Evolutionary conservation across 37 sponge, comb jelly and placozoan genomes (phyloP).

Genomic region (Sycon ciliatum): DNA sequence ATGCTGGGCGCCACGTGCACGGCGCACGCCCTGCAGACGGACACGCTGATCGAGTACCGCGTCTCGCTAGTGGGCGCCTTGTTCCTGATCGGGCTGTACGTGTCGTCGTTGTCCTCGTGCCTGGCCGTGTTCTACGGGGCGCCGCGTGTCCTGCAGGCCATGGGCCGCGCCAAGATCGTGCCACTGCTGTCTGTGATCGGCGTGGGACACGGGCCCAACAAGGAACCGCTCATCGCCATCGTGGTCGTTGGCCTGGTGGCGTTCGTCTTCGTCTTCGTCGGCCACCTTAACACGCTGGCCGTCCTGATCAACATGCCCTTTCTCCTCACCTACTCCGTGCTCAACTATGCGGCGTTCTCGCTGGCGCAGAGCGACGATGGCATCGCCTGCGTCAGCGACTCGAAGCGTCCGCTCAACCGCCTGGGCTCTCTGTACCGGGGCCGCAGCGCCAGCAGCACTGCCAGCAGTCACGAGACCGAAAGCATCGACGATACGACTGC

Average conservation of each 20-base stretch:
- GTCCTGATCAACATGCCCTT: constrained; percentile 37
- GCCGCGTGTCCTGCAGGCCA: constrained; percentile 37
- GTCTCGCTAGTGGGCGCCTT: constrained; percentile 32
- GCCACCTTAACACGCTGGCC: constrained; percentile 37
- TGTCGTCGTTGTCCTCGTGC: constrained; percentile 33
- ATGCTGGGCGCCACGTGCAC: constrained; percentile 27
- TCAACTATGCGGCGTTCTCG: constrained; percentile 37
- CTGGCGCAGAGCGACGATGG: constrained; percentile 45
- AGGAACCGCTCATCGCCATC: constrained; percentile 35
- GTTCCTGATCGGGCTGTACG: constrained; percentile 32
- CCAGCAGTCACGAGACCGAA: too few species aligned
- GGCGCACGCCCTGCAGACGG: constrained; percentile 11
- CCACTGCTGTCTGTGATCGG: too few species aligned
- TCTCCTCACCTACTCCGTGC: constrained; percentile 35
- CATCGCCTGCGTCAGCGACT: too few species aligned
- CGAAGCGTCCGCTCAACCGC: too few species aligned
- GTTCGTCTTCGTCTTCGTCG: constrained; percentile 29
- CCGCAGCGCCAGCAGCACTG: too few species aligned
- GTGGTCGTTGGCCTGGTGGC: constrained; percentile 21
- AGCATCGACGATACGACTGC: too few species aligned
- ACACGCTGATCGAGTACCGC: constrained; percentile 36
- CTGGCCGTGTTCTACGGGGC: constrained; percentile 34
- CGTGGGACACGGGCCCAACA: constrained; percentile 42
- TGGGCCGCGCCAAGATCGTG: constrained; percentile 33
- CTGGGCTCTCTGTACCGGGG: too few species aligned